Conservation (phyloP, 1,140 invertebrate genomes). For the Drosophila jambulina region DNA sequence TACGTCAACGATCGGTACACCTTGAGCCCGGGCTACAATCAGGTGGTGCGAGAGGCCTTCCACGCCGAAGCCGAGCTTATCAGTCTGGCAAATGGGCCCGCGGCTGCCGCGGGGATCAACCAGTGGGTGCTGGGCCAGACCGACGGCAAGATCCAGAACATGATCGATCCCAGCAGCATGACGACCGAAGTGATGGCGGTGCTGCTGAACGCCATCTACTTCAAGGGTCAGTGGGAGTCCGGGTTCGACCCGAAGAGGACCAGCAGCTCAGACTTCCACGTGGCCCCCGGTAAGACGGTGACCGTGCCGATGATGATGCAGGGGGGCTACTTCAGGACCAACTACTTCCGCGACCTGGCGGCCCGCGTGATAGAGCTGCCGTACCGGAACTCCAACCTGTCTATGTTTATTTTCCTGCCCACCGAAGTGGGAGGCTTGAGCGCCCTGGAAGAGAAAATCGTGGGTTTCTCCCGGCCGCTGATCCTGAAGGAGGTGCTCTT, state of each 20-base stretch:
- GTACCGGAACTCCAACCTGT: constrained; percentile 85
- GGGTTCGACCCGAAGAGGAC: constrained; percentile 48
- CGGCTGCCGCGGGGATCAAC: constrained; percentile 86
- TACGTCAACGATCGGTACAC: constrained; percentile 61
- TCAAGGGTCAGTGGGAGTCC: constrained; percentile 83
- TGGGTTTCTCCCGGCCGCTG: constrained; percentile 69
- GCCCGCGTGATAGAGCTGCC: constrained; percentile 66
- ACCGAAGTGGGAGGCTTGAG: constrained; percentile 85
- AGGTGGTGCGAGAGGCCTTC: constrained; percentile 60
- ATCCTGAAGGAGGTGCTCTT: constrained; percentile 84
- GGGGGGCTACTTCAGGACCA: constrained; percentile 57
- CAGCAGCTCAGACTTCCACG: constrained; percentile 46
- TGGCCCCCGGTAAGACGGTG: constrained; percentile 52
- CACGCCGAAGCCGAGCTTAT: constrained; percentile 79
- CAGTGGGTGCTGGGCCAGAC: constrained; percentile 87
- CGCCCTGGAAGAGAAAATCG: constrained; percentile 85
- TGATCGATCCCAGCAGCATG: constrained; percentile 85
- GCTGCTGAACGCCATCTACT: constrained; percentile 89
- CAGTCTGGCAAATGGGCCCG: constrained; percentile 81
- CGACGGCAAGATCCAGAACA: constrained; percentile 86
- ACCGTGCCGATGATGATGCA: constrained; percentile 86
- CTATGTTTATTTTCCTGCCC: constrained; percentile 87
- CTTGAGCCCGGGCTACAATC: constrained; percentile 50
- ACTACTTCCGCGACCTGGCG: constrained; percentile 55
- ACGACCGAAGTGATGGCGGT: constrained; percentile 84